A percentile compares a stretch with the other conserved stretches of the same genome.
phyloP scores from a whole-genome alignment of 2,888 invertebrate genomes.

The Ichneumon xanthorius region DNA sequence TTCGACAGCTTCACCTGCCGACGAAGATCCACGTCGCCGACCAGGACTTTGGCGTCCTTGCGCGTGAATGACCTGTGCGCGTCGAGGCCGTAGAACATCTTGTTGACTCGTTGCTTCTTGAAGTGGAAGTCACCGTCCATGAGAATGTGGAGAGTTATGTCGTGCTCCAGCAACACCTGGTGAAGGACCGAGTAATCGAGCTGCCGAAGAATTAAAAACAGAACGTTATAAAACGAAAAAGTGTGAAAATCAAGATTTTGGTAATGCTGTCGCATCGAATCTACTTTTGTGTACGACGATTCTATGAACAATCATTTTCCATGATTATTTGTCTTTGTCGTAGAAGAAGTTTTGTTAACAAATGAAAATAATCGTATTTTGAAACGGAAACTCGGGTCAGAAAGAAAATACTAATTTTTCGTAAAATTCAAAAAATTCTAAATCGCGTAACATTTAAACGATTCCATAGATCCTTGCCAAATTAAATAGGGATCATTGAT shows the following conservation, averaged over 20 bases:
- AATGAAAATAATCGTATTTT: no score
- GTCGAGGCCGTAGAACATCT: constrained; percentile 93
- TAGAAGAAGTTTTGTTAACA: no score
- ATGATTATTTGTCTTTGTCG: no score
- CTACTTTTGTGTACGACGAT: no score
- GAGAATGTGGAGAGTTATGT: constrained; percentile 92
- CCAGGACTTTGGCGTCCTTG: constrained; percentile 89
- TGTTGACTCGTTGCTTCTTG: constrained; percentile 90
- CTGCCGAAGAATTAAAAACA: constrained; percentile 83
- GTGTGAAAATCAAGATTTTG: background rate
- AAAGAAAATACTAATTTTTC: no score
- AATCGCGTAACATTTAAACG: no score
- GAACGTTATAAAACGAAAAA: background rate
- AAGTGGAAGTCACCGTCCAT: constrained; percentile 93
- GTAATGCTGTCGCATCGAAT: no score
- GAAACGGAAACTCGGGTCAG: no score
- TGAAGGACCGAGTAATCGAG: constrained; percentile 93
- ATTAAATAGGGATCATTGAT: no score
- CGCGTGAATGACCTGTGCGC: constrained; percentile 91
- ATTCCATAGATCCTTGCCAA: no score
- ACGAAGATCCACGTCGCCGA: constrained; percentile 90
- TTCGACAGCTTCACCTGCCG: constrained; percentile 92
- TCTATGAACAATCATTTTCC: no score
- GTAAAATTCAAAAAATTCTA: background rate
- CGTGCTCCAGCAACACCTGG: constrained; percentile 93